phyloP scores from a whole-genome alignment of 2,888 invertebrate genomes.

The Caenorhabditis sp. region DNA sequence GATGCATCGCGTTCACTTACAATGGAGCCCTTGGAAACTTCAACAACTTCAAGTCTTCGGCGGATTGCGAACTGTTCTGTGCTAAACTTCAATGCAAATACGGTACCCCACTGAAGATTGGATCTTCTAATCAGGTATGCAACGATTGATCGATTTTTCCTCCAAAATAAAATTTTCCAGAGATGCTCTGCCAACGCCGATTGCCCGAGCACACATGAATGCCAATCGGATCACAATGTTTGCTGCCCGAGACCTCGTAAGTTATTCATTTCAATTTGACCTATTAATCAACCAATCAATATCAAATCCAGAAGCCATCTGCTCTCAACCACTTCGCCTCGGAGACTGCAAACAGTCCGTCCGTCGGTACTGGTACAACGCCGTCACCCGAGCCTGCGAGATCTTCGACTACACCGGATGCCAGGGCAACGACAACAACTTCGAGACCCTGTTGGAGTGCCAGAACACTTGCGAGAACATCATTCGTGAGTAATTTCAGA shows the following conservation, averaged over 20 bases:
- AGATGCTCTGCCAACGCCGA: slow-evolving; percentile 80
- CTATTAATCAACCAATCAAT: neutral
- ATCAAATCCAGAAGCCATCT: slow-evolving; percentile 82
- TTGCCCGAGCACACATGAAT: slow-evolving; percentile 82
- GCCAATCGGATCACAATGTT: slow-evolving; percentile 82
- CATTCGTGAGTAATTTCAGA: slow-evolving; percentile 79
- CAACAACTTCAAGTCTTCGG: slow-evolving; percentile 81
- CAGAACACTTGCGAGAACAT: slow-evolving; percentile 82
- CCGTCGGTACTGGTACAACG: slow-evolving; percentile 81
- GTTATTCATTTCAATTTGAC: slow-evolving; percentile 8
- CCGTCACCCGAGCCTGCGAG: slow-evolving; percentile 81
- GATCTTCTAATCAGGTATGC: slow-evolving; percentile 80
- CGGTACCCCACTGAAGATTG: slow-evolving; percentile 79
- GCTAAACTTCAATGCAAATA: slow-evolving; percentile 82
- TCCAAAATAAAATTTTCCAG: too few relatives aligned
- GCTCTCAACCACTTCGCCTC: slow-evolving; percentile 82
- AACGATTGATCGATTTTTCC: too few relatives aligned
- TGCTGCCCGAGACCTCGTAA: slow-evolving; percentile 82
- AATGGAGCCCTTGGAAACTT: slow-evolving; percentile 82
- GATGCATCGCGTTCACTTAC: slow-evolving; percentile 82
- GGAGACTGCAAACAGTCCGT: slow-evolving; percentile 82
- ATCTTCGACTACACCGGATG: slow-evolving; percentile 81
- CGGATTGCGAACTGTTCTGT: slow-evolving; percentile 82
- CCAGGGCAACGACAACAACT: slow-evolving; percentile 82
- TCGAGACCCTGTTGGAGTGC: slow-evolving; percentile 81